Conservation (phyloP, 2,113 vertebrate genomes). For the Sturnus vulgaris region DNA sequence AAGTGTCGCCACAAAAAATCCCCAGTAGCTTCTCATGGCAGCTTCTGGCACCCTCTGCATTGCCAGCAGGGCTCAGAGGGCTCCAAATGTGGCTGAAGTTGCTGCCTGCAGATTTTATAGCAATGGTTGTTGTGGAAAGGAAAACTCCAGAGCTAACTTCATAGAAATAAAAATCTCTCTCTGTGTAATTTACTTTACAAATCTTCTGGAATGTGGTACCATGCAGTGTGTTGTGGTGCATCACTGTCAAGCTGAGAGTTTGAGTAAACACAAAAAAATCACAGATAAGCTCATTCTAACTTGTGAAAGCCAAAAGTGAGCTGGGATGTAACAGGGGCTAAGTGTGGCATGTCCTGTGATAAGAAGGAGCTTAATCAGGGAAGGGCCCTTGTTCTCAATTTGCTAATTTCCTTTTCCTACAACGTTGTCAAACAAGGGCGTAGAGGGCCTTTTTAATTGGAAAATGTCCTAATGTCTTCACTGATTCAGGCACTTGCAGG, state of each 20-base stretch:
- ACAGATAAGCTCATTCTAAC: conserved; percentile 3
- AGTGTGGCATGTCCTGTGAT: not conserved
- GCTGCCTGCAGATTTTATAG: not conserved
- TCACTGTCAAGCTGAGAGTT: conserved; percentile 8
- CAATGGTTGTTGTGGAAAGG: not conserved
- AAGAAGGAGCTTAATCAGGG: conserved; percentile 4
- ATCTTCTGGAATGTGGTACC: not conserved
- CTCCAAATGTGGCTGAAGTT: not conserved
- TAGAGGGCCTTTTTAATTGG: not conserved
- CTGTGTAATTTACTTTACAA: not conserved
- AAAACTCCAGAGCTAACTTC: not conserved
- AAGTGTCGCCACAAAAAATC: not conserved
- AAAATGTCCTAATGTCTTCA: not conserved
- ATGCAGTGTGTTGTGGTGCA: not conserved
- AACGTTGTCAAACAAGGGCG: not conserved
- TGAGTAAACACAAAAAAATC: conserved; percentile 27
- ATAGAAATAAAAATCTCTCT: not conserved
- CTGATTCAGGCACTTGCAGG: not conserved
- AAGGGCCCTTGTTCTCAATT: not conserved
- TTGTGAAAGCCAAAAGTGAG: not conserved
- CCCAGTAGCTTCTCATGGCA: not conserved
- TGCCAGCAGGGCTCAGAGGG: not conserved
- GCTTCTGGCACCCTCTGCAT: not conserved
- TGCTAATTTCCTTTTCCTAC: conserved; percentile 3
- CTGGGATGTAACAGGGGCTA: not conserved